A percentile compares a stretch with the other conserved stretches of the same genome.
Evolutionary conservation across 2,888 invertebrate genomes (phyloP).

Genomic region (Chironomus riparius): DNA sequence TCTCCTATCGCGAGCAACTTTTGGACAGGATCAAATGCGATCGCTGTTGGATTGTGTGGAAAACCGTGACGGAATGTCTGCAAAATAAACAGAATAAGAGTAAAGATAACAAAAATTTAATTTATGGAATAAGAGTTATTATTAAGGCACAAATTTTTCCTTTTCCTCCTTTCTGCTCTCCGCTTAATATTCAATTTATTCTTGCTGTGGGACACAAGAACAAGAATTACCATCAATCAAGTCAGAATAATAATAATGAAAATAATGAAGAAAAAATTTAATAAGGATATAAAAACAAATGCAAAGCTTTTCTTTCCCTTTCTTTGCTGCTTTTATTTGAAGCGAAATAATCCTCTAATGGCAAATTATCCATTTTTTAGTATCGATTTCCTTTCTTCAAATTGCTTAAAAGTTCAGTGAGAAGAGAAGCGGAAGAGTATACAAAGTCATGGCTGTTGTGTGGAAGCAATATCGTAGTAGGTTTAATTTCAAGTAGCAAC

Average conservation of each 20-base stretch:
- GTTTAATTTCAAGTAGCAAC: not conserved
- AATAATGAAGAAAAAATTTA: not conserved
- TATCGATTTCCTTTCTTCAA: not conserved
- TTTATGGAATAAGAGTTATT: not conserved
- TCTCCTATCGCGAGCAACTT: slow-evolving; percentile 94
- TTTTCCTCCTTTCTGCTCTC: not conserved
- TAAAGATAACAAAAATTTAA: not conserved
- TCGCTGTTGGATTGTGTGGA: slow-evolving; percentile 92
- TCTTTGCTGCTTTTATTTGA: not conserved
- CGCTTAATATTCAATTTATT: not conserved
- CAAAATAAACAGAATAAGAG: slow-evolving; percentile 35
- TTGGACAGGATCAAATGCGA: slow-evolving; percentile 98
- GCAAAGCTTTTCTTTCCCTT: not conserved
- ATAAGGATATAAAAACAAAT: not conserved
- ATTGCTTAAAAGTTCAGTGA: not conserved
- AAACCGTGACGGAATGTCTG: slow-evolving; percentile 98
- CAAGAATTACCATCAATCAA: slow-evolving; percentile 3
- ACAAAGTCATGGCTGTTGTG: not conserved
- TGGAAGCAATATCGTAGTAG: not conserved
- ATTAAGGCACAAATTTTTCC: not conserved
- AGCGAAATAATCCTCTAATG: not conserved
- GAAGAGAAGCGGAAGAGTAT: not conserved
- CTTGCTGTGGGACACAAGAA: not conserved
- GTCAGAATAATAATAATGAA: not conserved
- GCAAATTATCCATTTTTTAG: not conserved